Conservation (phyloP, 2,113 vertebrate species). For the Antechinus stuartii region DNA sequence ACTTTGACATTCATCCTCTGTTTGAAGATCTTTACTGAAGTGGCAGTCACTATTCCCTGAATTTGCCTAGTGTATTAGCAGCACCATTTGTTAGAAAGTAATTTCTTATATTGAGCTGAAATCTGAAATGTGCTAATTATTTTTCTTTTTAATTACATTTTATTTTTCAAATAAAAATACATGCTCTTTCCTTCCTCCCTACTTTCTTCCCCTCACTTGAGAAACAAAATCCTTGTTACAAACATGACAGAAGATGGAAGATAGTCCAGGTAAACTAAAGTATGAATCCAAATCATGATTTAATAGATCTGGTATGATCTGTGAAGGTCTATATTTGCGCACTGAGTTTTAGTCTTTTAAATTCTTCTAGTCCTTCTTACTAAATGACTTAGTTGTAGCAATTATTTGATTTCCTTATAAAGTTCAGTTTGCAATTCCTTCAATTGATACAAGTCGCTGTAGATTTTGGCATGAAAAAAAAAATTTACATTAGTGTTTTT, state of each 20-base stretch:
- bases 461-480: neutral
- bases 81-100: too few species aligned
- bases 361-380: slow-evolving; percentile 3
- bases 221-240: too few species aligned
- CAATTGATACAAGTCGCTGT: neutral
- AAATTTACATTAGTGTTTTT: neutral
- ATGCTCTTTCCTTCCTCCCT: too few species aligned
- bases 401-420: neutral
- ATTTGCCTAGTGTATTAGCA: too few species aligned
- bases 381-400: neutral
- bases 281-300: neutral
- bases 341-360: neutral
- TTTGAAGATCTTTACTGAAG: too few species aligned
- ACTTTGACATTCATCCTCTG: too few species aligned
- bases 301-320: neutral
- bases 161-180: too few species aligned
- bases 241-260: neutral
- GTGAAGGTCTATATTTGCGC: neutral
- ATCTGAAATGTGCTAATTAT: too few species aligned
- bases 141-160: too few species aligned
- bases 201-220: too few species aligned
- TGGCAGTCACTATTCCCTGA: too few species aligned
- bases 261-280: neutral
- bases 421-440: slow-evolving; percentile 16
- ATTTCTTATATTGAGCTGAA: too few species aligned